phyloP scores from a whole-genome alignment of 2,113 vertebrate genomes.

The Octodon degus region DNA sequence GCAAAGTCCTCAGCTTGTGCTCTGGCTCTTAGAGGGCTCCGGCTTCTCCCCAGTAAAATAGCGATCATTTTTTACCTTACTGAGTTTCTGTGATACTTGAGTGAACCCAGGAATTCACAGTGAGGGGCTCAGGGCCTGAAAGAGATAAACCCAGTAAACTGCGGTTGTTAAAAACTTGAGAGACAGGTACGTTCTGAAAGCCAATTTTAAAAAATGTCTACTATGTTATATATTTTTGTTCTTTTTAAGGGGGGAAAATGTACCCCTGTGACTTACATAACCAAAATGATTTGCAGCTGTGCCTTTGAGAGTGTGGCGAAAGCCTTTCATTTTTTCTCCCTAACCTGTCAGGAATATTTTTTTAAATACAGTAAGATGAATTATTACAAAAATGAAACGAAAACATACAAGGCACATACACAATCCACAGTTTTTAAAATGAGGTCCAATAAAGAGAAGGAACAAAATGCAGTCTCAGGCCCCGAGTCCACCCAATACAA shows the following conservation, averaged over 20 bases:
- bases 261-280: not conserved
- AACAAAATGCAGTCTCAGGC: too few species aligned
- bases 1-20: not conserved
- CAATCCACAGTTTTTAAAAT: not conserved
- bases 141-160: not conserved
- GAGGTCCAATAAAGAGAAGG: too few species aligned
- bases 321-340: not conserved
- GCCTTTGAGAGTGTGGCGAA: not conserved
- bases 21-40: not conserved
- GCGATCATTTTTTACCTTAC: not conserved
- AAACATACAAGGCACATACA: not conserved
- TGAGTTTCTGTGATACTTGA: not conserved
- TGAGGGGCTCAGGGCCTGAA: not conserved
- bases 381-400: constrained; percentile 39
- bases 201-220: not conserved
- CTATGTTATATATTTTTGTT: not conserved
- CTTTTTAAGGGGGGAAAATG: not conserved
- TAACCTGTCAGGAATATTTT: not conserved
- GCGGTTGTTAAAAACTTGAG: not conserved
- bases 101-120: not conserved
- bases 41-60: not conserved
- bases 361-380: constrained; percentile 39
- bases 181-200: not conserved
- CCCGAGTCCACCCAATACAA: too few species aligned
- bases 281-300: not conserved